Evolutionary conservation across 2,888 invertebrate species (phyloP).

Genomic region (Melanostoma scalare): DNA sequence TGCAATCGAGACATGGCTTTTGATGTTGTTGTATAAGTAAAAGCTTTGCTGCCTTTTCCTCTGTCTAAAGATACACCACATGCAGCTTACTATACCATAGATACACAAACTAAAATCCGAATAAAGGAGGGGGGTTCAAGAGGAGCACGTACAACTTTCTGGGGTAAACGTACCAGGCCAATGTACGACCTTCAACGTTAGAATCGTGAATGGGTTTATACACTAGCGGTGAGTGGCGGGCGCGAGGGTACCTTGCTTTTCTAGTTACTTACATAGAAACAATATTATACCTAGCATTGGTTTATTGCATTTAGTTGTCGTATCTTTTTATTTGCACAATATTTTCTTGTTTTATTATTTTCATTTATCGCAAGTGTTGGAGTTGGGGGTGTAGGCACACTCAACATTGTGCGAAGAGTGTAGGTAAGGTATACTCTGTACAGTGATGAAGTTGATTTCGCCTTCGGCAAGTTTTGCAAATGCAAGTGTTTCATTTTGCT

Average conservation of each 20-base stretch:
- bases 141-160: constrained; percentile 72
- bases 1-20: constrained; percentile 15
- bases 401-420: neutral
- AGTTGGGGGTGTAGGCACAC: constrained; percentile 21
- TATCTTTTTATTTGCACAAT: constrained; percentile 14
- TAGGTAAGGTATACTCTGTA: neutral
- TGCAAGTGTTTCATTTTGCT: constrained; percentile 49
- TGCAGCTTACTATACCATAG: constrained; percentile 7
- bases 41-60: constrained; percentile 27
- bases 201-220: constrained; percentile 68
- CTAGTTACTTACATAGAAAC: constrained; percentile 41
- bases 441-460: constrained; percentile 50
- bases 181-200: constrained; percentile 79
- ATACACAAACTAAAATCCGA: constrained; percentile 13
- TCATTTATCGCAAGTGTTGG: constrained; percentile 47
- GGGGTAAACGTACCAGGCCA: constrained; percentile 78
- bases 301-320: constrained; percentile 42
- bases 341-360: constrained; percentile 53
- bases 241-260: constrained; percentile 49
- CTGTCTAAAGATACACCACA: constrained; percentile 10
- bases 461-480: constrained; percentile 49
- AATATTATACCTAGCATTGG: constrained; percentile 53
- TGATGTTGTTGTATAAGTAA: constrained; percentile 7
- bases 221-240: constrained; percentile 49
- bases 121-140: neutral